Conservation (phyloP, 2,797 vertebrate species). For the Nothura maculosa region DNA sequence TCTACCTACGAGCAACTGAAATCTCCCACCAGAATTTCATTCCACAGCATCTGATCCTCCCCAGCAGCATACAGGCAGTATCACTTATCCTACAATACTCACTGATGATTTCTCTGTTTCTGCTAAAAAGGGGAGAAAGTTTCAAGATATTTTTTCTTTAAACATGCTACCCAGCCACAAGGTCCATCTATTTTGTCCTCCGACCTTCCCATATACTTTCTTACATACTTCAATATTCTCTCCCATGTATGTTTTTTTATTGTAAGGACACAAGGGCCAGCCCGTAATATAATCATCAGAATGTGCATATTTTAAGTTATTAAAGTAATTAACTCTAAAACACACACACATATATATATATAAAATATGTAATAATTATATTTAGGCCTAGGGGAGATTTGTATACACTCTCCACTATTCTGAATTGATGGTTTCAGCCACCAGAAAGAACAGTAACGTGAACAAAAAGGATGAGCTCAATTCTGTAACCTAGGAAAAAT, state of each 20-base stretch:
- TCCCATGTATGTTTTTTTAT: neutral
- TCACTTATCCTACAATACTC: neutral
- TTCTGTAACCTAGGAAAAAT: neutral
- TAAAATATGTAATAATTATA: neutral
- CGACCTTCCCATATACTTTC: neutral
- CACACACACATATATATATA: too few relatives aligned
- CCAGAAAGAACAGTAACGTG: neutral
- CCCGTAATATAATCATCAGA: neutral
- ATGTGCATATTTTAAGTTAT: neutral
- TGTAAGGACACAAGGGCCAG: neutral
- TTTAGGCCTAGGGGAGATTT: neutral
- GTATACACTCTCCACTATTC: neutral
- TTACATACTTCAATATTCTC: neutral
- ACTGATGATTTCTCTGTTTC: neutral
- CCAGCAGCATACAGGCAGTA: neutral
- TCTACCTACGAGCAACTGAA: neutral
- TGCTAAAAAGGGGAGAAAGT: neutral
- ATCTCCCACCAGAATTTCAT: neutral
- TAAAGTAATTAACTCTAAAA: constrained; percentile 4
- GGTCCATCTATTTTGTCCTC: neutral
- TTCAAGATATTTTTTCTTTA: neutral
- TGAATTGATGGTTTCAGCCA: neutral
- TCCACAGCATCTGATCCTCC: neutral
- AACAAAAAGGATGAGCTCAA: neutral
- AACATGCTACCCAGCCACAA: neutral